phyloP scores from a whole-genome alignment of 2,113 vertebrate genomes.

The Manacus vitellinus region DNA sequence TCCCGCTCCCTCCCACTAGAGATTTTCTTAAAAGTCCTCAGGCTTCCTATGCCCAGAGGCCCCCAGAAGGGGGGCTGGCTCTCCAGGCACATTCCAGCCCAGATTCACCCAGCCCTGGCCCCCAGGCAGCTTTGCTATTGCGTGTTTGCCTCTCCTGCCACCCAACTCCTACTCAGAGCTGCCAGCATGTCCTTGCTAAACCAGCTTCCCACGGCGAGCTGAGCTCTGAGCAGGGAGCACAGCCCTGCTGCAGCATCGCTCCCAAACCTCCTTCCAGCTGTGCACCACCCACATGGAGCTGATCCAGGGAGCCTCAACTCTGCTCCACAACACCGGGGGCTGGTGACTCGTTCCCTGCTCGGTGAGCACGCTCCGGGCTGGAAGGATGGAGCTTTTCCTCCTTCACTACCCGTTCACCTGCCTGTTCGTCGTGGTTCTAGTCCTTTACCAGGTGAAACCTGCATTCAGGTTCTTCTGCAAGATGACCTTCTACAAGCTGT shows the following conservation, averaged over 20 bases:
- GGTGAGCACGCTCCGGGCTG: not conserved
- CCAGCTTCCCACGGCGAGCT: accelerated
- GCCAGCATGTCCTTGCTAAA: not conserved
- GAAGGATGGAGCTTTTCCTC: conserved; percentile 7
- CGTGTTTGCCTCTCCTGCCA: not conserved
- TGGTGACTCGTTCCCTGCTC: not conserved
- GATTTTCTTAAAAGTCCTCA: not conserved
- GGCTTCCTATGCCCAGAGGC: not conserved
- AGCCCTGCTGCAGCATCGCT: not conserved
- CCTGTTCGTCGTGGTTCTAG: not conserved
- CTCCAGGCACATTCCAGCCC: not conserved
- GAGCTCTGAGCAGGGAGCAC: not conserved
- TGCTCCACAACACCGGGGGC: not conserved
- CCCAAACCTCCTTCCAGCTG: not conserved
- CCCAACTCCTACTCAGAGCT: not conserved
- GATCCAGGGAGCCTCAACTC: not conserved
- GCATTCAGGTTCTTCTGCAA: conserved; percentile 40
- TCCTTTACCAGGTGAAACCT: conserved; percentile 26
- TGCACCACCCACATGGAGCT: not conserved
- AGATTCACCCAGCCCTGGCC: no score
- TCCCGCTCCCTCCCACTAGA: not conserved
- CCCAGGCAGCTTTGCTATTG: not conserved
- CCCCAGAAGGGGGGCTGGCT: not conserved
- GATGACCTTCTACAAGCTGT: conserved; percentile 19
- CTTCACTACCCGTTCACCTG: conserved; percentile 8